Conservation (phyloP, 1,140 invertebrate genomes). For the Zophobas morio region DNA sequence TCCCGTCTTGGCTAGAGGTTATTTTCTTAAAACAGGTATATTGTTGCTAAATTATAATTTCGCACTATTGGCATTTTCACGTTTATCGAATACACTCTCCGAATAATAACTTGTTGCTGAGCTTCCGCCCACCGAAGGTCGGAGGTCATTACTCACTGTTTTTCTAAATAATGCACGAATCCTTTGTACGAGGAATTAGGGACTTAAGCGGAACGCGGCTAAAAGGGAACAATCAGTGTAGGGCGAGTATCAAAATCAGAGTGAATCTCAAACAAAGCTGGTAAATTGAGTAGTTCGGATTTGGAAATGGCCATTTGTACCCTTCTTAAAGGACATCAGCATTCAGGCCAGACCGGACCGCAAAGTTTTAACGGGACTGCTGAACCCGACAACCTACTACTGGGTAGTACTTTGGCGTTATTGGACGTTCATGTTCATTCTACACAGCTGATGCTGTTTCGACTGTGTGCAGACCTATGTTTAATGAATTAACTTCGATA, state of each 20-base stretch:
- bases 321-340: conserved; percentile 41
- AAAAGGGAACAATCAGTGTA: background rate
- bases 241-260: conserved; percentile 8
- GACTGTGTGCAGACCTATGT: background rate
- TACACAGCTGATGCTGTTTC: conserved; percentile 9
- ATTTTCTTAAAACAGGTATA: no score
- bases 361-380: conserved; percentile 36
- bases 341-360: conserved; percentile 23
- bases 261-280: conserved; percentile 26
- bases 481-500: conserved; percentile 36
- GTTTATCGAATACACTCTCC: no score
- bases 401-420: background rate
- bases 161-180: conserved; percentile 18
- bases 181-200: background rate
- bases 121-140: no score
- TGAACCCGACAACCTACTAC: conserved; percentile 7
- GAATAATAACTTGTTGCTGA: no score
- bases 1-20: no score
- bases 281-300: conserved; percentile 40
- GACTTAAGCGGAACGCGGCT: conserved; percentile 1
- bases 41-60: no score
- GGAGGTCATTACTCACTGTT: background rate
- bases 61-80: no score
- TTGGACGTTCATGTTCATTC: background rate
- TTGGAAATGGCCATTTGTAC: conserved; percentile 29